A percentile compares a stretch with the other conserved stretches of the same genome.
Conservation (phyloP, 2,113 vertebrate genomes). For the Parus major region DNA sequence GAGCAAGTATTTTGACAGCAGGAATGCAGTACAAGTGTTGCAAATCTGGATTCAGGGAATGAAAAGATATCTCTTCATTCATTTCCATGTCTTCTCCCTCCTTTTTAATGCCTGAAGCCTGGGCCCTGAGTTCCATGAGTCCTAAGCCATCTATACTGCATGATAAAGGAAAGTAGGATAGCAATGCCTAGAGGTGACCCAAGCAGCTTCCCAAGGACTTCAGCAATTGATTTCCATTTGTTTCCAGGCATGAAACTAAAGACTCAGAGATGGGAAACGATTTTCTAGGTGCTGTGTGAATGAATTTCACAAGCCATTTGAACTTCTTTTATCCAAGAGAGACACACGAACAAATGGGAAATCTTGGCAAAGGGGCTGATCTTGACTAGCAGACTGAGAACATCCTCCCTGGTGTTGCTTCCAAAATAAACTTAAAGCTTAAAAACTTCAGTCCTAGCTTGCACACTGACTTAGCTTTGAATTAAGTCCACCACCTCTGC, state of each 20-base stretch:
- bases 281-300: neutral
- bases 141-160: neutral
- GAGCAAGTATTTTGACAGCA: neutral
- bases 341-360: neutral
- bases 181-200: neutral
- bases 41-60: neutral
- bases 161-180: fast-evolving
- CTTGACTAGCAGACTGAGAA: neutral
- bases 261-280: fast-evolving
- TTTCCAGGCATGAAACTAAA: neutral
- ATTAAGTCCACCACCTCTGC: neutral
- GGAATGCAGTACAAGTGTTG: neutral
- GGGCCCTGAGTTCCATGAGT: fast-evolving
- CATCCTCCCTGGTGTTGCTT: neutral
- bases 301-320: neutral
- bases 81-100: neutral
- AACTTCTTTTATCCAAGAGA: neutral
- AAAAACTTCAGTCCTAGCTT: neutral
- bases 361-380: neutral
- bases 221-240: neutral
- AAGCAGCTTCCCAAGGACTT: neutral
- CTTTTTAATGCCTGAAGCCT: neutral
- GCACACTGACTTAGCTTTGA: neutral
- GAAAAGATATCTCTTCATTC: neutral
- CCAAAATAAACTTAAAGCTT: neutral